These are phyloP conservation scores for Orbicella faveolata DNA, from an alignment of 64 coral and sea anemone genomes.

Conservation along the genomic window DNA sequence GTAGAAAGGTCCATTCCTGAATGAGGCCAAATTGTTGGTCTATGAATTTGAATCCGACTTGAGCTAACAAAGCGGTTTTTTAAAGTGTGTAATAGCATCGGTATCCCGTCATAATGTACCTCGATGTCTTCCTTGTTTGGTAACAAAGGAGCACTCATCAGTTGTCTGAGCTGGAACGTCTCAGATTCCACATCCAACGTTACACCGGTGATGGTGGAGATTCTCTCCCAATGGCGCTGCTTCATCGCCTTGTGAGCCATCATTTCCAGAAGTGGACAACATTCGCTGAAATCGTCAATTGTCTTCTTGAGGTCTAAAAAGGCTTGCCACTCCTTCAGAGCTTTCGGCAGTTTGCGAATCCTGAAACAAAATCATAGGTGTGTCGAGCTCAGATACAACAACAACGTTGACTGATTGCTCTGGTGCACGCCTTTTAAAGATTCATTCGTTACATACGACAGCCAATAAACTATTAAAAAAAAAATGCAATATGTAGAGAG, in stretches of 20 bases:
- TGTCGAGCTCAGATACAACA: not conserved
- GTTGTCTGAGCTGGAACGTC: slow-evolving; percentile 87
- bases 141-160: slow-evolving; percentile 95
- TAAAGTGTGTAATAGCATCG: too few relatives aligned
- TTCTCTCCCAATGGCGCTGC: slow-evolving; percentile 92
- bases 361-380: slow-evolving; percentile 17
- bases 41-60: too few relatives aligned
- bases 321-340: slow-evolving; percentile 97
- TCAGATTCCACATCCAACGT: slow-evolving; percentile 96
- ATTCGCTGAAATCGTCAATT: slow-evolving; percentile 99
- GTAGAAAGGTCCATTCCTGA: too few relatives aligned
- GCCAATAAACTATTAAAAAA: too few relatives aligned
- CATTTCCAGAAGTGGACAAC: slow-evolving; percentile 97
- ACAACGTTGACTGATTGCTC: too few relatives aligned
- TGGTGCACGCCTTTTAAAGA: not conserved
- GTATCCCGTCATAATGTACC: slow-evolving; percentile 2
- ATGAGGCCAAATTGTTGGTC: too few relatives aligned
- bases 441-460: not conserved
- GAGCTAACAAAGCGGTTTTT: too few relatives aligned
- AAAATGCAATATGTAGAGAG: too few relatives aligned
- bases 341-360: slow-evolving; percentile 96
- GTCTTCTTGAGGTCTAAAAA: slow-evolving; percentile 98
- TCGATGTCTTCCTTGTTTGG: slow-evolving; percentile 99
- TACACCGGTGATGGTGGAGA: slow-evolving; percentile 78
- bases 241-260: slow-evolving; percentile 99